A percentile compares a stretch with the other conserved stretches of the same genome.
Conservation (phyloP, 2,888 invertebrate species). For the Oeneis ivallda region DNA sequence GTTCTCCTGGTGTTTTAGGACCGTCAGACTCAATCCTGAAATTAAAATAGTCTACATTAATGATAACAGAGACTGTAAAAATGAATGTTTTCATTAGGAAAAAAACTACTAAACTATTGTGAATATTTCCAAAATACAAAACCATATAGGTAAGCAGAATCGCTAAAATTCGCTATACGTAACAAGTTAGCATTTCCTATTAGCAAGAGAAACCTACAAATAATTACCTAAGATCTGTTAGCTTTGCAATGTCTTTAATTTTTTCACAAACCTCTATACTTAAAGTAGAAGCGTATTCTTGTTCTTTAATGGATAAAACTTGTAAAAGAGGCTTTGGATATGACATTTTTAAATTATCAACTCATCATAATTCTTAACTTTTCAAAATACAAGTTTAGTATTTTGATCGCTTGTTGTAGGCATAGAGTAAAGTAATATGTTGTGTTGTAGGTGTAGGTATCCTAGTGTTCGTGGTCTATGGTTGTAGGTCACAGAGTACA, state of each 20-base stretch:
- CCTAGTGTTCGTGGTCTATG: too few relatives aligned
- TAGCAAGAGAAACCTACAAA: not conserved
- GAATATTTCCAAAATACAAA: too few relatives aligned
- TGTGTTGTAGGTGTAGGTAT: too few relatives aligned
- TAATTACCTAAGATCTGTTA: slow-evolving; percentile 63
- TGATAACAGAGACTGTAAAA: too few relatives aligned
- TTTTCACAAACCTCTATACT: slow-evolving; percentile 61
- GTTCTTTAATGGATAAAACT: slow-evolving; percentile 61
- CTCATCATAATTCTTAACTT: too few relatives aligned
- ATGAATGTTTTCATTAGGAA: too few relatives aligned
- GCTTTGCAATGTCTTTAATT: slow-evolving; percentile 62
- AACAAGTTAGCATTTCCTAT: not conserved
- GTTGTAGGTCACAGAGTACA: too few relatives aligned
- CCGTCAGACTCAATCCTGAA: slow-evolving; percentile 6
- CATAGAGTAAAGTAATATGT: too few relatives aligned
- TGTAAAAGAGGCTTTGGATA: slow-evolving; percentile 52
- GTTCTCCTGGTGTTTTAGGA: slow-evolving; percentile 58
- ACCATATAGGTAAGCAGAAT: not conserved
- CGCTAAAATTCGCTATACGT: not conserved
- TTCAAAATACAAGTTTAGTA: too few relatives aligned
- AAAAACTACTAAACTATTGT: too few relatives aligned
- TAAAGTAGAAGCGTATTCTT: slow-evolving; percentile 56
- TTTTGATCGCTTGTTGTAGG: too few relatives aligned
- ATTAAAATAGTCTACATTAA: not conserved
- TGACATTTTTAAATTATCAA: not conserved